Conservation (phyloP, 2,888 invertebrate genomes). For the Acleris cristana region DNA sequence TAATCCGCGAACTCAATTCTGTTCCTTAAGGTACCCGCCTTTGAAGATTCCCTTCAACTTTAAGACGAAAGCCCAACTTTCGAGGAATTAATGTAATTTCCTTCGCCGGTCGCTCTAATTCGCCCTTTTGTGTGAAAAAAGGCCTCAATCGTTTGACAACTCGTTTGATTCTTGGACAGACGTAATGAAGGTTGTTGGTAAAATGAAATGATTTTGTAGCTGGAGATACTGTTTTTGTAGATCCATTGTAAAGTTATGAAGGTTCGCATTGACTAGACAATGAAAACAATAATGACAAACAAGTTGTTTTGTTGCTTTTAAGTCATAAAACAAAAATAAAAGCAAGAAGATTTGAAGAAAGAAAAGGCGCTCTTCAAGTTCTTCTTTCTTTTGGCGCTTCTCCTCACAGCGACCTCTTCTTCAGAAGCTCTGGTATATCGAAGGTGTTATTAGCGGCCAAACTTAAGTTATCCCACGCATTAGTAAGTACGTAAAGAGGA, state of each 20-base stretch:
- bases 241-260: background rate
- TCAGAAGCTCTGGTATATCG: too few species aligned
- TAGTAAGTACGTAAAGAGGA: too few species aligned
- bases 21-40: constrained; percentile 11
- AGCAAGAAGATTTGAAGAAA: too few species aligned
- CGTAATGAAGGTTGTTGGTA: constrained; percentile 19
- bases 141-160: constrained; percentile 27
- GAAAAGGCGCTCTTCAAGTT: too few species aligned
- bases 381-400: too few species aligned
- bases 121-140: constrained; percentile 33
- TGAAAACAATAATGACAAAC: too few species aligned
- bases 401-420: too few species aligned
- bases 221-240: background rate
- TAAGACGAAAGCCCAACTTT: constrained; percentile 26
- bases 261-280: too few species aligned
- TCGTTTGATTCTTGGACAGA: constrained; percentile 25
- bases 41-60: constrained; percentile 26
- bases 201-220: constrained; percentile 21
- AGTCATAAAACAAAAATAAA: too few species aligned
- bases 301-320: too few species aligned
- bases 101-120: constrained; percentile 20
- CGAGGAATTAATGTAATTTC: constrained; percentile 30
- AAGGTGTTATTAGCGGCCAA: too few species aligned
- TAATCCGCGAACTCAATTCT: constrained; percentile 25
- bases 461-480: too few species aligned